Evolutionary conservation across 2,113 vertebrate genomes (phyloP).

Genomic region (Macrotus californicus): DNA sequence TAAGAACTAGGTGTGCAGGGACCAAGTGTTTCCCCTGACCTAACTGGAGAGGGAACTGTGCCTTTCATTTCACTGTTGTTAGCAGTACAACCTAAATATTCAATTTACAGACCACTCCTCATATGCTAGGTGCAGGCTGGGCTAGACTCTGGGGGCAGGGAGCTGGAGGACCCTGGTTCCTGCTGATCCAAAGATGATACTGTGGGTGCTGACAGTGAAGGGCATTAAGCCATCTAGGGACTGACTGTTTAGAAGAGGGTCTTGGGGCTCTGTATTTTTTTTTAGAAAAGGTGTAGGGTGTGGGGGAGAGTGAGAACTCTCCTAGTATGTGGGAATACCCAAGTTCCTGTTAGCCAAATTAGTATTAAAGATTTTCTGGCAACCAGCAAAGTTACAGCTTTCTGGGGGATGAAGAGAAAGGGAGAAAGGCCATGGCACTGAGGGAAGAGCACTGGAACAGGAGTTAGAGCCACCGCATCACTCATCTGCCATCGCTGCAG

Average conservation of each 20-base stretch:
- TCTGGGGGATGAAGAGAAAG: not conserved
- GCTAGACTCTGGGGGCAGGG: not conserved
- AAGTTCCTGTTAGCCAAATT: not conserved
- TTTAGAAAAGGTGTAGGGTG: not conserved
- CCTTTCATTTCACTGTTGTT: not conserved
- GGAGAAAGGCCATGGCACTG: not conserved
- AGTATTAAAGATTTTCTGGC: not conserved
- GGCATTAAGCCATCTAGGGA: not conserved
- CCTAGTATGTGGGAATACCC: not conserved
- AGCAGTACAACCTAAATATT: not conserved
- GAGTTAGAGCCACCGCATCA: not conserved
- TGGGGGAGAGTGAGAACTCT: not conserved
- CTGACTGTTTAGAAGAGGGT: not conserved
- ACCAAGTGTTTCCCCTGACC: not conserved
- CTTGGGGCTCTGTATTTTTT: not conserved
- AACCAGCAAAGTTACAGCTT: not conserved
- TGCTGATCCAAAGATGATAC: not conserved
- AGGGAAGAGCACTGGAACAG: not conserved
- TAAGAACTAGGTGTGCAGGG: not conserved
- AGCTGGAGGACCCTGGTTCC: not conserved
- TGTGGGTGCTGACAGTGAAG: not conserved
- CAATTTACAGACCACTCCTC: accelerated
- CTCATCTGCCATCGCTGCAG: accelerated
- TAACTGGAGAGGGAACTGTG: not conserved
- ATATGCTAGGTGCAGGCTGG: not conserved